phyloP scores from a whole-genome alignment of 2,888 invertebrate species.

The Hypsopygia costalis region DNA sequence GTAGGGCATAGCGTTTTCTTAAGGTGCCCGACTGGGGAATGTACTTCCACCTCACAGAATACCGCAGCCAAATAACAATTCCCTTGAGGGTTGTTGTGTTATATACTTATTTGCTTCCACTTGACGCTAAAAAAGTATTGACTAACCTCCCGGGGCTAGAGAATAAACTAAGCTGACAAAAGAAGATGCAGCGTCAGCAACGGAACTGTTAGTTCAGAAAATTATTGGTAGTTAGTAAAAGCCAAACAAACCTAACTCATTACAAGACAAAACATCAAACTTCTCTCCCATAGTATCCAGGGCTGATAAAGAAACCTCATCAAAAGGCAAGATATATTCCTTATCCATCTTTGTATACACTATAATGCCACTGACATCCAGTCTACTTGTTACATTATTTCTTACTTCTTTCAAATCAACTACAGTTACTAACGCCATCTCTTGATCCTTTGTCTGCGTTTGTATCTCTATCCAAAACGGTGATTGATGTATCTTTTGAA shows the following conservation, averaged over 20 bases:
- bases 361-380: conserved; percentile 47
- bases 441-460: conserved; percentile 21
- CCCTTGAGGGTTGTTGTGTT: no score
- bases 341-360: conserved; percentile 35
- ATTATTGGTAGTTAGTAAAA: no score
- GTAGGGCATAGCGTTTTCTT: no score
- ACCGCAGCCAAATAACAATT: no score
- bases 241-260: conserved; percentile 30
- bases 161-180: no score
- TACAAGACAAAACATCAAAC: conserved; percentile 45
- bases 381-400: conserved; percentile 28
- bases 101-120: no score
- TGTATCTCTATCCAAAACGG: conserved; percentile 45
- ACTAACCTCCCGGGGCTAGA: no score
- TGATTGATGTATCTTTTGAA: conserved; percentile 23
- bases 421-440: conserved; percentile 34
- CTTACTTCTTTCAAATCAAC: conserved; percentile 47
- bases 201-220: no score
- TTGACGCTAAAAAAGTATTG: no score
- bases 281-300: conserved; percentile 40
- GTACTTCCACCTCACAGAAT: no score
- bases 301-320: conserved; percentile 42
- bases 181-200: no score
- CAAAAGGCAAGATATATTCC: conserved; percentile 44
- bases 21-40: no score